Evolutionary conservation across 2,113 vertebrate species (phyloP).

Genomic region (Neogale vison): DNA sequence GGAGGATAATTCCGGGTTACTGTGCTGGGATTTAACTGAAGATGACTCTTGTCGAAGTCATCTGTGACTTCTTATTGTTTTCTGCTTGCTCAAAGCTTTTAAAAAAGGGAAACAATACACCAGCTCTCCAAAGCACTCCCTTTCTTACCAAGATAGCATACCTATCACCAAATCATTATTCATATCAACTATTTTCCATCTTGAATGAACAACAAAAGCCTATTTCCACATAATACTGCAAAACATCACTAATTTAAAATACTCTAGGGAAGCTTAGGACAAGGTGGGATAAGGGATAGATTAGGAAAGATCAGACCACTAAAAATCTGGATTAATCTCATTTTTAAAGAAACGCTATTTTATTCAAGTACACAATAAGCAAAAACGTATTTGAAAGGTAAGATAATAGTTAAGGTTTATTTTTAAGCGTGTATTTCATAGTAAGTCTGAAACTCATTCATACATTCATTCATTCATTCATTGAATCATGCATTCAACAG

Average conservation of each 20-base stretch:
- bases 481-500: background rate
- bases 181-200: background rate
- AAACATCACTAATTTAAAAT: background rate
- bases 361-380: background rate
- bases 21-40: background rate
- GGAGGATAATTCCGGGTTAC: background rate
- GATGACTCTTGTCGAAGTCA: background rate
- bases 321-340: conserved; percentile 18
- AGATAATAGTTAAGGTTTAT: background rate
- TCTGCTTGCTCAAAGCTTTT: background rate
- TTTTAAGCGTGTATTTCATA: background rate
- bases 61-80: background rate
- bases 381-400: background rate
- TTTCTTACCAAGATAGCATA: background rate
- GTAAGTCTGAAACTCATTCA: background rate
- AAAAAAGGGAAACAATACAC: background rate
- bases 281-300: background rate
- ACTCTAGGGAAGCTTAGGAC: no score
- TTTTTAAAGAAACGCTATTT: conserved; percentile 18
- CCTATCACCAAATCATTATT: background rate
- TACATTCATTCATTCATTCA: background rate
- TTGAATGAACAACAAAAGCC: background rate
- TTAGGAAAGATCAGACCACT: background rate
- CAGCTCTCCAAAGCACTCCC: background rate
- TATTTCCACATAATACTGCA: background rate